A percentile compares a stretch with the other conserved stretches of the same genome.
Conservation (phyloP, 2,113 vertebrate genomes). For the Sigmodon hispidus region DNA sequence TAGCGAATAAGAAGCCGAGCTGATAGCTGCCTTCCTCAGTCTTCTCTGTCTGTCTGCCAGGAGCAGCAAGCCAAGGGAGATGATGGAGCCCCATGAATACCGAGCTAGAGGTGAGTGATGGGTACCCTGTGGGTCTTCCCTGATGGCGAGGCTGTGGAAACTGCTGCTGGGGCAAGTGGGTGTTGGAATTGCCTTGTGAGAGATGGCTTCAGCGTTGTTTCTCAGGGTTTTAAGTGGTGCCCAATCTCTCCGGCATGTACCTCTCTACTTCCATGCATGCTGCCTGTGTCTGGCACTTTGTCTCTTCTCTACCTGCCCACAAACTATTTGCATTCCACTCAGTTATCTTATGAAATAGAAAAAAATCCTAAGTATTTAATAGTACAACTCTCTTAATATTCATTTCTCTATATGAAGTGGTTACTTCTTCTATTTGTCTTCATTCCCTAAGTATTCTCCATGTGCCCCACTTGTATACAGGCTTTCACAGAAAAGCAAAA, state of each 20-base stretch:
- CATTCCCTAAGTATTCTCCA: neutral
- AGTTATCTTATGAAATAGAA: neutral
- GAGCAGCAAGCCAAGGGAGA: neutral
- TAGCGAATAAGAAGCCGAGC: neutral
- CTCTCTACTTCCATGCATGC: fast-evolving
- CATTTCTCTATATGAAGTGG: neutral
- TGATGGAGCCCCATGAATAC: conserved; percentile 84
- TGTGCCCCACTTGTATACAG: neutral
- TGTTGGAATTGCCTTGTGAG: neutral
- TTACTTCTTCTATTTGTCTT: neutral
- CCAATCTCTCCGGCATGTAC: neutral
- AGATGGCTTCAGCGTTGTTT: neutral
- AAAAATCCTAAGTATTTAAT: neutral
- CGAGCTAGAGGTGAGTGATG: conserved; percentile 83
- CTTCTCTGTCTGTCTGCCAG: neutral
- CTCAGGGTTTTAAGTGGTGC: neutral
- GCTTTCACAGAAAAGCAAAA: neutral
- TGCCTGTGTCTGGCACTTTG: neutral
- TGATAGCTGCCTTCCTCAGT: neutral
- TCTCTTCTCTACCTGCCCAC: neutral
- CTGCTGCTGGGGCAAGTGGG: neutral
- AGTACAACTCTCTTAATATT: neutral
- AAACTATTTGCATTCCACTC: neutral
- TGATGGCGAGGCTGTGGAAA: neutral
- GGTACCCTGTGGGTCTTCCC: fast-evolving